Percentiles rank a stretch among this genome's conserved stretches.
Conservation (phyloP, 2,797 vertebrate species). For the Allobates femoralis region DNA sequence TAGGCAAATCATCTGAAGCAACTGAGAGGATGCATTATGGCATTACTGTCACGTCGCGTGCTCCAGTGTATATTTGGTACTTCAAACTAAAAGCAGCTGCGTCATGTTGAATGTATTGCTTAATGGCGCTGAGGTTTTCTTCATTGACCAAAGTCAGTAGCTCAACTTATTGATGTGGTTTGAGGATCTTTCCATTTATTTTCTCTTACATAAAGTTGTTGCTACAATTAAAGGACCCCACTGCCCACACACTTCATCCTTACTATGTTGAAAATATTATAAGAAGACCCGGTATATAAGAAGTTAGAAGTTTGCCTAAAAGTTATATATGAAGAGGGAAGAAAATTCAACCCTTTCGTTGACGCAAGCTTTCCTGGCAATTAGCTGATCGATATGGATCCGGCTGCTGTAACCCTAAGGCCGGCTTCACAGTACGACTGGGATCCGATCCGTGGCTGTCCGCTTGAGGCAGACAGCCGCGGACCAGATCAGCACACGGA, state of each 20-base stretch:
- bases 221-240: neutral
- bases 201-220: neutral
- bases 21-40: neutral
- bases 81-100: neutral
- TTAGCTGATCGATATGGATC: too few species aligned
- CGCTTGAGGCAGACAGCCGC: too few species aligned
- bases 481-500: too few species aligned
- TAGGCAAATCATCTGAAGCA: neutral
- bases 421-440: too few species aligned
- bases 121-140: neutral
- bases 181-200: neutral
- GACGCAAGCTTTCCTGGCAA: too few species aligned
- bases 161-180: neutral
- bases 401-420: too few species aligned
- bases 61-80: constrained; percentile 14
- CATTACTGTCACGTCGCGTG: neutral
- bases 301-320: neutral
- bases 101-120: neutral
- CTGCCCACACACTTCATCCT: neutral
- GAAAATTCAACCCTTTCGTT: too few species aligned
- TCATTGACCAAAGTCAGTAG: neutral
- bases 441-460: too few species aligned
- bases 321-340: too few species aligned
- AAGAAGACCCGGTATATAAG: neutral
- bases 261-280: neutral